These are phyloP conservation scores for Pyrrhia umbra DNA, from an alignment of 2,888 invertebrate species.

Conservation along the genomic window DNA sequence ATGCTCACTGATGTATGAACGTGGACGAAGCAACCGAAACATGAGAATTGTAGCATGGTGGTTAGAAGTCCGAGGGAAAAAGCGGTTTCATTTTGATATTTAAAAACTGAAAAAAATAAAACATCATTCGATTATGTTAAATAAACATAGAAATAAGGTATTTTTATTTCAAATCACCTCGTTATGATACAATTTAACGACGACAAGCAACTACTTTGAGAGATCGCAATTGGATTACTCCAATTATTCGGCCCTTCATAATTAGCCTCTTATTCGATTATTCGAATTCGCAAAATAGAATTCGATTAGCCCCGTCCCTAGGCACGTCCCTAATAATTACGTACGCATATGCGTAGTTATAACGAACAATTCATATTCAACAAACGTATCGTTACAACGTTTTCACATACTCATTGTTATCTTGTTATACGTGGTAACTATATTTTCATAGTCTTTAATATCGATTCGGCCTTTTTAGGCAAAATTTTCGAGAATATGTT, in stretches of 20 bases:
- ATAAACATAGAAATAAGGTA: too few species aligned
- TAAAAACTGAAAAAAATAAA: too few species aligned
- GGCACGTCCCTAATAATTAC: constrained; percentile 28
- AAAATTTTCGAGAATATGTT: background rate
- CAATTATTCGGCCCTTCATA: constrained; percentile 24
- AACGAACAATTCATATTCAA: constrained; percentile 38
- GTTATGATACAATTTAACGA: background rate
- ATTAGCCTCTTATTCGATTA: constrained; percentile 47
- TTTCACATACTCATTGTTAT: constrained; percentile 46
- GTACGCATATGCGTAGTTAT: constrained; percentile 17
- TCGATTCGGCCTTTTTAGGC: constrained; percentile 2
- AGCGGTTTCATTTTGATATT: background rate
- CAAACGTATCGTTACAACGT: constrained; percentile 31
- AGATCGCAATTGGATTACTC: constrained; percentile 30
- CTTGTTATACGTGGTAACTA: constrained; percentile 30
- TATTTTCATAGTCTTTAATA: constrained; percentile 20
- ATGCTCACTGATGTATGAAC: too few species aligned
- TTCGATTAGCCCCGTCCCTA: constrained; percentile 23
- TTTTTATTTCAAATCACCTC: background rate
- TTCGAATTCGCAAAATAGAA: constrained; percentile 27
- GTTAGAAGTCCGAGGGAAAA: too few species aligned
- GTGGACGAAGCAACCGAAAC: too few species aligned
- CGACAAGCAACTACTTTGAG: constrained; percentile 11
- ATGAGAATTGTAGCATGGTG: too few species aligned
- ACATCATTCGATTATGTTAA: too few species aligned